Conservation (phyloP, 2,797 vertebrate species). For the Erethizon dorsatum region DNA sequence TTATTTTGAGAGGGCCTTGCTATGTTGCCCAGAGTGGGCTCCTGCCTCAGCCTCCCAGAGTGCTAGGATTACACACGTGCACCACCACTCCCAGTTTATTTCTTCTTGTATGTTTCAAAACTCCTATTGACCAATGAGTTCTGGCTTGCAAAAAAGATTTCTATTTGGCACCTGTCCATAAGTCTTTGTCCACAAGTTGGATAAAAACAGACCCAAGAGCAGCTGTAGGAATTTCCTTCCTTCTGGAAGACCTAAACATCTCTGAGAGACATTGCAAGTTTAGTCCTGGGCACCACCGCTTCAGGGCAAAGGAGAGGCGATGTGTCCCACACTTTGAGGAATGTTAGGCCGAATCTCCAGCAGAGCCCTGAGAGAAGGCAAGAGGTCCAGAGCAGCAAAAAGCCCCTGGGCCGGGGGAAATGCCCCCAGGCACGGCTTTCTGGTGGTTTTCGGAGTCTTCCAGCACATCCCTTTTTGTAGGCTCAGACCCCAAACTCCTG, state of each 20-base stretch:
- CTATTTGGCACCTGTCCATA: not conserved
- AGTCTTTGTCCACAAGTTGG: not conserved
- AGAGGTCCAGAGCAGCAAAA: not conserved
- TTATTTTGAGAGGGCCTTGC: too few species aligned
- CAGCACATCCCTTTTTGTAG: not conserved
- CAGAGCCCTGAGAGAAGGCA: not conserved
- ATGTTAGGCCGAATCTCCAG: not conserved
- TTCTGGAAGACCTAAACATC: not conserved
- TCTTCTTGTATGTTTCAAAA: not conserved
- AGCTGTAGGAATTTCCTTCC: not conserved
- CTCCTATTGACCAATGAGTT: not conserved
- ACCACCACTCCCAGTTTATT: not conserved
- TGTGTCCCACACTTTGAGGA: not conserved
- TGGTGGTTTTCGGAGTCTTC: not conserved
- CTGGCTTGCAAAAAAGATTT: not conserved
- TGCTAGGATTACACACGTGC: not conserved
- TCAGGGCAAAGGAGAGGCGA: not conserved
- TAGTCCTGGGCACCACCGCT: not conserved
- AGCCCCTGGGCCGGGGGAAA: not conserved
- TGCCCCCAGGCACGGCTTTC: not conserved
- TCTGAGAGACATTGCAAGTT: not conserved
- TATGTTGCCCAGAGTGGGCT: too few species aligned
- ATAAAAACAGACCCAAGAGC: not conserved
- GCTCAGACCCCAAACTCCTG: not conserved
- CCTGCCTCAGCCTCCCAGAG: not conserved